Evolutionary conservation across 2,888 invertebrate species (phyloP), one percentile per base, ranked within the genome.

Genomic region (Schizaphis graminum): DNA sequence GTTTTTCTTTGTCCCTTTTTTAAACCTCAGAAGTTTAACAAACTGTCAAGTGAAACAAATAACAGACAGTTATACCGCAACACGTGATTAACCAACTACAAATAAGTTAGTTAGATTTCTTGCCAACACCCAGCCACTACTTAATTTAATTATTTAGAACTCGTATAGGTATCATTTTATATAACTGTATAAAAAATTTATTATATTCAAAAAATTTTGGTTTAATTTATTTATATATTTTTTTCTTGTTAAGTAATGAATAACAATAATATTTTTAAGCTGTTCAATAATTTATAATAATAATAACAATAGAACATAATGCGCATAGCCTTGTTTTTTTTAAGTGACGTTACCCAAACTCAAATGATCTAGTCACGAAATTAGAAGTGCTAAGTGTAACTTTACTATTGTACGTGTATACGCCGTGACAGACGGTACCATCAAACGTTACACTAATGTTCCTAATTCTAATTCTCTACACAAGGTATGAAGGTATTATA

Each of bases 1-100:
- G 67, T 67, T 67, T 67, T 67, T 67, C 77, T 77, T 77, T 35
- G 77, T 77, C 35, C 35, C 77, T 77, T 77, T 77, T 77, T 77
- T 77, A 77, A 77, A 77, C 35, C 77, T 35, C 35, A 77, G 35
- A 77, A 77, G 8, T 77, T 77, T 77, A 77, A 77, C 35, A 77
- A 77, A 77, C 21, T 77, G 77, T 77, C 77, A 77, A 77, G 35
- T 77, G 77, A 77, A 77, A 77, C 35, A 77, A 77, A 35, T 77
- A 77, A 77, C 21, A 77, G 8, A 77, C 35, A 35, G 77, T 77
- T 77, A 77, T 7, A 77, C 77, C 77, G 21, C 77, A 77, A 77
- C 77, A 35, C 8, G 35, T 3, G 35, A 77, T 77, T 77, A 77
- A 77, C 77, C 21, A 35, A 77, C 77, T 77, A 77, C 35, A 8